Evolutionary conservation across 2,888 invertebrate genomes (phyloP).

Genomic region (Linnaemya vulpina): DNA sequence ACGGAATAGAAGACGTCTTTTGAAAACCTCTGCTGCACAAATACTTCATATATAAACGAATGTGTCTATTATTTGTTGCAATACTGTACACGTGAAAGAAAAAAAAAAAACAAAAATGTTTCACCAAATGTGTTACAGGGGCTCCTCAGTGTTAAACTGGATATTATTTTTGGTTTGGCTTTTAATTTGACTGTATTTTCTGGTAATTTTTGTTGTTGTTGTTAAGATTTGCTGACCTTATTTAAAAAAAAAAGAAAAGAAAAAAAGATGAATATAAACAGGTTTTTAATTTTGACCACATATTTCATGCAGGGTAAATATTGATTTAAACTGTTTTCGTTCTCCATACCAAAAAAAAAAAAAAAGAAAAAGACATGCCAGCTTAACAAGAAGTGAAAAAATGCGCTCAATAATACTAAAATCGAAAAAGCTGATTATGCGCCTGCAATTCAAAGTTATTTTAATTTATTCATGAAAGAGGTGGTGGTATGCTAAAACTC

Average conservation of each 20-base stretch:
- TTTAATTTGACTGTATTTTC: conserved; percentile 29
- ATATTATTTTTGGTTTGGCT: conserved; percentile 47
- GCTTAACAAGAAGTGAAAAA: conserved; percentile 20
- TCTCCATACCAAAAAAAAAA: conserved; percentile 8
- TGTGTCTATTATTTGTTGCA: background rate
- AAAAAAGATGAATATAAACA: conserved; percentile 38
- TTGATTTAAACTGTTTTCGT: conserved; percentile 26
- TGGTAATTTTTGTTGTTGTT: conserved; percentile 12
- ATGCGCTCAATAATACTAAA: conserved; percentile 30
- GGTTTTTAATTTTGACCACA: conserved; percentile 49
- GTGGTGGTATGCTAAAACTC: conserved; percentile 4
- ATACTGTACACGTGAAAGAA: background rate
- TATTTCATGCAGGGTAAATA: conserved; percentile 48
- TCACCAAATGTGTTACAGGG: conserved; percentile 4
- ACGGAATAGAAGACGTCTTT: too few species aligned
- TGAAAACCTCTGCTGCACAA: too few species aligned
- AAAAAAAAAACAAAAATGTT: background rate
- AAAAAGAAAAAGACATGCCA: conserved; percentile 21
- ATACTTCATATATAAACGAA: background rate
- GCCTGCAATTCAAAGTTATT: conserved; percentile 10
- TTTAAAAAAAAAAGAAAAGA: conserved; percentile 33
- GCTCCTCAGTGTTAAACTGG: conserved; percentile 58
- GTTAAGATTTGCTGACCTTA: conserved; percentile 60
- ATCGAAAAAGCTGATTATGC: conserved; percentile 29
- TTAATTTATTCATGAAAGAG: conserved; percentile 29